Conservation (phyloP, 35 echinoderm and acorn worm species). For the Apostichopus japonicus region DNA sequence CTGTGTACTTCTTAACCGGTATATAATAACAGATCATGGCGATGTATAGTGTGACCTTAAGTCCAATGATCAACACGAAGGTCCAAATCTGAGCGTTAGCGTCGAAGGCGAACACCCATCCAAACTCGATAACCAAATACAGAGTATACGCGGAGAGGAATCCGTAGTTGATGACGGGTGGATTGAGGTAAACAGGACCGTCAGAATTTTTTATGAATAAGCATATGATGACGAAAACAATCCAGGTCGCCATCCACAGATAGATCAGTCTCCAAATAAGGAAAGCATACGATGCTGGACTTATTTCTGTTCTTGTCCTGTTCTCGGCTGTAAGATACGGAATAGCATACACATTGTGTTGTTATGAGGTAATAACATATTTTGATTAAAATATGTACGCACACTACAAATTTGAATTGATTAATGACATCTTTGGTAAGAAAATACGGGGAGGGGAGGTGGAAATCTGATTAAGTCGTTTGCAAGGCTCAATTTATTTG, state of each 20-base stretch:
- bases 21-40: conserved; percentile 11
- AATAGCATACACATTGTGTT: neutral
- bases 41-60: conserved; percentile 30
- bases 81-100: conserved; percentile 34
- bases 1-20: conserved; percentile 9
- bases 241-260: conserved; percentile 57
- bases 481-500: no score
- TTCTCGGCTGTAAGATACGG: conserved; percentile 11
- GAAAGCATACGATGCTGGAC: conserved; percentile 81
- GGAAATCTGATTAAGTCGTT: neutral
- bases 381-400: no score
- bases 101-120: conserved; percentile 63
- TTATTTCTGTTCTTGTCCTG: conserved; percentile 40
- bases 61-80: neutral
- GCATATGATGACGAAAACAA: conserved; percentile 63
- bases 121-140: conserved; percentile 63
- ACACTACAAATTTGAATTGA: no score
- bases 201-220: conserved; percentile 62
- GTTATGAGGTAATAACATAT: neutral
- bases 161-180: conserved; percentile 59
- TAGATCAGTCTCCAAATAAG: conserved; percentile 77
- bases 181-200: conserved; percentile 70
- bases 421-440: no score
- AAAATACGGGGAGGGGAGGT: no score
- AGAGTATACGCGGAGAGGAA: conserved; percentile 61